A percentile compares a stretch with the other conserved stretches of the same genome.
phyloP scores from a whole-genome alignment of 2,113 vertebrate genomes.

The Lepus americanus region DNA sequence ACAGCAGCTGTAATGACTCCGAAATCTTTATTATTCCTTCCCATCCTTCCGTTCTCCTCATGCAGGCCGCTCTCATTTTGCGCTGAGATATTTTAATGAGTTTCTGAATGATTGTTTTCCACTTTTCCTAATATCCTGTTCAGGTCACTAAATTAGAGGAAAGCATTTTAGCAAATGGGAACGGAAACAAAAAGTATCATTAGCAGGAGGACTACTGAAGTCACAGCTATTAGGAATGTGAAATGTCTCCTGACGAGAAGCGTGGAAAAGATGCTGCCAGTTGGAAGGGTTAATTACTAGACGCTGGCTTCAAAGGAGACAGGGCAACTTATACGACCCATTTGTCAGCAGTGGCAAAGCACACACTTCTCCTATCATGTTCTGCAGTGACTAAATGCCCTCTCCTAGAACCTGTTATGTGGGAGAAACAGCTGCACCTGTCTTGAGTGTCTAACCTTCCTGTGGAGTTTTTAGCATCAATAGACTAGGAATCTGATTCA shows the following conservation, averaged over 20 bases:
- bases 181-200: slow-evolving; percentile 54
- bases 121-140: slow-evolving; percentile 73
- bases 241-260: slow-evolving; percentile 61
- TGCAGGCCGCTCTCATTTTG: slow-evolving; percentile 2
- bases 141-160: slow-evolving; percentile 80
- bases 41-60: slow-evolving; percentile 46
- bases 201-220: slow-evolving; percentile 67
- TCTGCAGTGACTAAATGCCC: not conserved
- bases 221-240: slow-evolving; percentile 69
- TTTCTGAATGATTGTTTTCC: slow-evolving; percentile 82
- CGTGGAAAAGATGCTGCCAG: slow-evolving; percentile 66
- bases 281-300: slow-evolving; percentile 83
- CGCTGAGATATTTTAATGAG: slow-evolving; percentile 81
- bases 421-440: not conserved
- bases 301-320: slow-evolving; percentile 59
- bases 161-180: slow-evolving; percentile 64
- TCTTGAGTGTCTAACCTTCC: not conserved
- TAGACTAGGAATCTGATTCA: not conserved
- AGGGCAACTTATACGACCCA: slow-evolving; percentile 29
- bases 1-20: not conserved
- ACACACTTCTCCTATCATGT: not conserved
- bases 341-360: slow-evolving; percentile 53
- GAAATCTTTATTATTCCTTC: slow-evolving; percentile 71
- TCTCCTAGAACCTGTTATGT: not conserved
- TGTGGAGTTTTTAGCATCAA: not conserved